A percentile compares a stretch with the other conserved stretches of the same genome.
Conservation (phyloP, 2,888 invertebrate species). For the Dilophus febrilis region DNA sequence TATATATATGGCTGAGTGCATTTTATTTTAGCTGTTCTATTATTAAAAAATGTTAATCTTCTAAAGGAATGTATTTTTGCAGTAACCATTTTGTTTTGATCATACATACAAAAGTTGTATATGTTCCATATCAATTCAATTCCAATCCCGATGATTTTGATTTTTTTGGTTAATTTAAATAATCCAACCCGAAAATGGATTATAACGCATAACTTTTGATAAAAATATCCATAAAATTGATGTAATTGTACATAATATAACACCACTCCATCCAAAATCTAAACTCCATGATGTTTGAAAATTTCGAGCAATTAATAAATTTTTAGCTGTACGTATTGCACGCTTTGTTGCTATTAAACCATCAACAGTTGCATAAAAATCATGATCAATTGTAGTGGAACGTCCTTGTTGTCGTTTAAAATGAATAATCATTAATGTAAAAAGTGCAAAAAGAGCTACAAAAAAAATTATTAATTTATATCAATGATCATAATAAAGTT, state of each 20-base stretch:
- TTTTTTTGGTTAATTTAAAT: conserved; percentile 30
- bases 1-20: no score
- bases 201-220: conserved; percentile 81
- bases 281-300: conserved; percentile 70
- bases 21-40: no score
- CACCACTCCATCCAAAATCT: conserved; percentile 74
- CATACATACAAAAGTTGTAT: no score
- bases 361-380: conserved; percentile 50
- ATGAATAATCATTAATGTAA: conserved; percentile 83
- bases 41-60: no score
- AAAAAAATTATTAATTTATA: conserved; percentile 12
- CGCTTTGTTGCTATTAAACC: conserved; percentile 42
- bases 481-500: not conserved
- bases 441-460: conserved; percentile 75
- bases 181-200: conserved; percentile 59
- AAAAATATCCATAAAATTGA: conserved; percentile 74
- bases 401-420: conserved; percentile 65
- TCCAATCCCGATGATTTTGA: no score
- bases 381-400: conserved; percentile 31
- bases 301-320: conserved; percentile 48
- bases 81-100: no score
- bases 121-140: no score
- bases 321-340: conserved; percentile 35
- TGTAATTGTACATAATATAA: conserved; percentile 64
- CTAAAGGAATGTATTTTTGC: no score